phyloP scores from a whole-genome alignment of 2,888 invertebrate genomes.

The Candidula unifasciata region DNA sequence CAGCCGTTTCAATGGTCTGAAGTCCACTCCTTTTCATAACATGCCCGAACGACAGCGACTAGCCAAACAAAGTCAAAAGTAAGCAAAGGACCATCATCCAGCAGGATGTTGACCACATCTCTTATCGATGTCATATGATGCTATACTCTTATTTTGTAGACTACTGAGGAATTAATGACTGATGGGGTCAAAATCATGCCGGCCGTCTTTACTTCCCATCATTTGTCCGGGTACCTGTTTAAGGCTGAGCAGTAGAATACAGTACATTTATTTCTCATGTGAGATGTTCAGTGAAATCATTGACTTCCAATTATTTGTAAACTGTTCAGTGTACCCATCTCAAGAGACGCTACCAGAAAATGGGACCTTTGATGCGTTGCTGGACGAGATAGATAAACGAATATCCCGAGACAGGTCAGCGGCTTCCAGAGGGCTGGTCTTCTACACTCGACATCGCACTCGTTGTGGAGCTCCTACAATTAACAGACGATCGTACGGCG shows the following conservation, averaged over 20 bases:
- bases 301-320: neutral
- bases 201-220: too few species aligned
- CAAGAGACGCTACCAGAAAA: neutral
- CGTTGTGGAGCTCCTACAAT: constrained; percentile 49
- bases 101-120: too few species aligned
- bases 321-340: neutral
- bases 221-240: neutral
- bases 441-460: constrained; percentile 49
- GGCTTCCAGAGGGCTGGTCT: neutral
- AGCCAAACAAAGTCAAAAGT: too few species aligned
- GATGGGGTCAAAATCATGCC: too few species aligned
- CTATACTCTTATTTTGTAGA: too few species aligned
- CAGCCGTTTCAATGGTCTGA: too few species aligned
- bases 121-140: too few species aligned
- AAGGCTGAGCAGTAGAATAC: neutral
- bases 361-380: constrained; percentile 7
- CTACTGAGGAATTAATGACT: too few species aligned
- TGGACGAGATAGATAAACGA: neutral
- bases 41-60: too few species aligned
- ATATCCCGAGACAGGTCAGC: neutral
- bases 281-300: neutral
- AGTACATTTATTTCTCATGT: neutral
- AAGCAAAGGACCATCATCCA: too few species aligned
- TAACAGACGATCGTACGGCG: constrained; percentile 46
- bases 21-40: too few species aligned